Evolutionary conservation across 2,888 invertebrate genomes (phyloP).

Genomic region (Orthosia gracilis): DNA sequence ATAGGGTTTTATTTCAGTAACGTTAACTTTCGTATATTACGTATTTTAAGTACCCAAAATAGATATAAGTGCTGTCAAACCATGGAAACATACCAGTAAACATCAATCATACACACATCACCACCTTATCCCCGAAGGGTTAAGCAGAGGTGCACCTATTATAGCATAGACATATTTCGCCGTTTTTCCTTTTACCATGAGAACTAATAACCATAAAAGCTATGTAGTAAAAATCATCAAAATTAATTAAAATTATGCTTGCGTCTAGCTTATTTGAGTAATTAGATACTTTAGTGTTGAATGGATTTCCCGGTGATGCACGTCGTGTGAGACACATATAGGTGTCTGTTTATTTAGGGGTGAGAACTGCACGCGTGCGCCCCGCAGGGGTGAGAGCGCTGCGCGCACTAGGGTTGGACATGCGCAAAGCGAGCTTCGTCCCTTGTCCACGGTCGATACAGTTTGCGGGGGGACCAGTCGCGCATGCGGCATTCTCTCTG

Average conservation of each 20-base stretch:
- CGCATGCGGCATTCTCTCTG: slow-evolving; percentile 82
- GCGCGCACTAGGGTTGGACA: slow-evolving; percentile 74
- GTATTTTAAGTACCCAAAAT: no score
- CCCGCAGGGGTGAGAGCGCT: slow-evolving; percentile 53
- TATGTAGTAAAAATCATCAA: no score
- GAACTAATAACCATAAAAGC: no score
- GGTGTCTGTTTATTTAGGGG: slow-evolving; percentile 61
- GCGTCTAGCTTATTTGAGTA: neutral
- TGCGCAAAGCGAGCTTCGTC: slow-evolving; percentile 71
- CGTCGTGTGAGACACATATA: slow-evolving; percentile 51
- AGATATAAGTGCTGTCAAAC: no score
- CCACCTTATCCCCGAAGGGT: no score
- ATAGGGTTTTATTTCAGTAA: no score
- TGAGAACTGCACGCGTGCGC: slow-evolving; percentile 70
- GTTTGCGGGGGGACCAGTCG: slow-evolving; percentile 70
- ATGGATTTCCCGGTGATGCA: slow-evolving; percentile 80
- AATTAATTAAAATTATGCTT: neutral
- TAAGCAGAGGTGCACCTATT: no score
- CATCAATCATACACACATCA: no score
- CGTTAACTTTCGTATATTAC: no score
- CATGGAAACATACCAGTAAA: no score
- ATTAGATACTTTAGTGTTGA: slow-evolving; percentile 43
- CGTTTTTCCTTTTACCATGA: no score
- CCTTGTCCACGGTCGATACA: slow-evolving; percentile 81
- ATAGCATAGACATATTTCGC: no score